Conservation (phyloP, 2,113 vertebrate genomes). For the Callorhinus ursinus region DNA sequence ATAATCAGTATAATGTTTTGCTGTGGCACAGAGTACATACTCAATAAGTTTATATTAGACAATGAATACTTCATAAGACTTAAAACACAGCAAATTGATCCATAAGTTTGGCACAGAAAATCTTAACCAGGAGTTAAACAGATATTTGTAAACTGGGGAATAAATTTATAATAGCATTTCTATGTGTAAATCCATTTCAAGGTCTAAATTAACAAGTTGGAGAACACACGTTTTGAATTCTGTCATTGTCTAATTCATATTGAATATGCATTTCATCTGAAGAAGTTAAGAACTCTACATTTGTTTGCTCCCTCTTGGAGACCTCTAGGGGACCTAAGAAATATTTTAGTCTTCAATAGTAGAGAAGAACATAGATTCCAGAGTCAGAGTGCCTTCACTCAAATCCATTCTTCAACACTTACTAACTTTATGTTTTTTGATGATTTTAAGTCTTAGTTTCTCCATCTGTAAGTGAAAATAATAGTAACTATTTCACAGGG, state of each 20-base stretch:
- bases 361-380: background rate
- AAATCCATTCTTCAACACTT: background rate
- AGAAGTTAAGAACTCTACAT: background rate
- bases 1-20: background rate
- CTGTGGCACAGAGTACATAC: background rate
- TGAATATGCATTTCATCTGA: background rate
- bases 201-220: background rate
- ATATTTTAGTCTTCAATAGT: background rate
- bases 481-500: background rate
- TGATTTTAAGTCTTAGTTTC: background rate
- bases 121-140: background rate
- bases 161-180: slow-evolving; percentile 14
- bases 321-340: background rate
- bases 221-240: background rate
- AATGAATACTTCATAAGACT: background rate
- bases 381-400: background rate
- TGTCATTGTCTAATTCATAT: background rate
- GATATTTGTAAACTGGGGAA: background rate
- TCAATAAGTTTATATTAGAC: background rate
- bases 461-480: background rate
- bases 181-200: background rate
- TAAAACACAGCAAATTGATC: background rate
- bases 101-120: background rate
- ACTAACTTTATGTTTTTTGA: background rate
- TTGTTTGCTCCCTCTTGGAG: background rate